Evolutionary conservation across 2,888 invertebrate genomes (phyloP).

Genomic region (Drosophila parthenogenetica): DNA sequence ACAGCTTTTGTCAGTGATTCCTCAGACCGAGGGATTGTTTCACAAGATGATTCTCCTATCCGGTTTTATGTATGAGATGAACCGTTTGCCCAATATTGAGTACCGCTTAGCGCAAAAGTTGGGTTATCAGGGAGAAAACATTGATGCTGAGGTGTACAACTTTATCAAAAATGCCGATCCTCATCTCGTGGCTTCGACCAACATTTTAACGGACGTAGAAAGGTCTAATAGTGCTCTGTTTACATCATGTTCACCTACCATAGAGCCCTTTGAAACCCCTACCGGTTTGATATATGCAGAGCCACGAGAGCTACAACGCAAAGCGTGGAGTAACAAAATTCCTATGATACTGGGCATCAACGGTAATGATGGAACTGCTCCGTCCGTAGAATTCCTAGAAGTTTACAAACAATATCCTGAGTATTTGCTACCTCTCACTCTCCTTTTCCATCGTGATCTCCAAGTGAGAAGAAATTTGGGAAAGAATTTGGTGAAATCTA

Average conservation of each 20-base stretch:
- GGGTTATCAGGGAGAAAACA: conserved; percentile 81
- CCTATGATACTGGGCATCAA: conserved; percentile 80
- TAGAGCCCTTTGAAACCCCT: conserved; percentile 74
- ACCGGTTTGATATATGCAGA: conserved; percentile 68
- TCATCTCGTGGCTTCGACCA: conserved; percentile 41
- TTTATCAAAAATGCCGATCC: conserved; percentile 61
- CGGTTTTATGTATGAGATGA: conserved; percentile 52
- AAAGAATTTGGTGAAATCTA: conserved; percentile 58
- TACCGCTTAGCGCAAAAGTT: conserved; percentile 75
- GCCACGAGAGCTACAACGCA: conserved; percentile 71
- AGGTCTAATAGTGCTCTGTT: conserved; percentile 7
- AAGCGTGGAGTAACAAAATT: conserved; percentile 79
- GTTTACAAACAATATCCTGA: conserved; percentile 38
- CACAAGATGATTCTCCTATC: conserved; percentile 81
- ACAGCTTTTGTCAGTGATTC: conserved; percentile 85
- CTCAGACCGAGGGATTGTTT: conserved; percentile 84
- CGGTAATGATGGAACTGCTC: conserved; percentile 70
- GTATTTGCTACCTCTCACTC: conserved; percentile 38
- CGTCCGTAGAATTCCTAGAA: conserved; percentile 17
- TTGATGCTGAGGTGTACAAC: conserved; percentile 55
- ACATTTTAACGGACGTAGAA: conserved; percentile 59
- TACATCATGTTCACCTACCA: conserved; percentile 64
- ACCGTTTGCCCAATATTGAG: conserved; percentile 47
- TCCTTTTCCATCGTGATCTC: conserved; percentile 25
- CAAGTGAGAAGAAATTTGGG: conserved; percentile 56